Percentiles rank a stretch among this genome's conserved stretches.
These are phyloP conservation scores for Takifugu ocellatus DNA, from an alignment of 2,797 vertebrate species.

Conservation along the genomic window DNA sequence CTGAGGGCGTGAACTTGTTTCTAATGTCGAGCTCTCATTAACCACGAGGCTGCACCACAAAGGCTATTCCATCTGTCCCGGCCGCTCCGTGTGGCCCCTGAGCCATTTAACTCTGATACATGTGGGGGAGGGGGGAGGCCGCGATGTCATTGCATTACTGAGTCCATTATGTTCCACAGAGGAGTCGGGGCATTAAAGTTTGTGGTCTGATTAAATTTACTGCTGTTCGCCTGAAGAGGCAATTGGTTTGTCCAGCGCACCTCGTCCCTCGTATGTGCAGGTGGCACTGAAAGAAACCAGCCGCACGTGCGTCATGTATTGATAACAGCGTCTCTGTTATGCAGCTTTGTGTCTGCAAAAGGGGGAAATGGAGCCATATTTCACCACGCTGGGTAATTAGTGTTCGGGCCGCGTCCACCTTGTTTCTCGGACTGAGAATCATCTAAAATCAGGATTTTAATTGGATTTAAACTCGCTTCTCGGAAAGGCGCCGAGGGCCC, in stretches of 20 bases:
- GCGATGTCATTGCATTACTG: conserved; percentile 74
- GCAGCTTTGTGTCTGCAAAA: conserved; percentile 35
- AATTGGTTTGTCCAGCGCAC: conserved; percentile 69
- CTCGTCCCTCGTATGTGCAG: conserved; percentile 51
- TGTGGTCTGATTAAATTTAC: conserved; percentile 77
- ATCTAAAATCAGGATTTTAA: conserved; percentile 33
- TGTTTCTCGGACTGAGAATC: conserved; percentile 3
- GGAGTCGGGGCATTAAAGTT: conserved; percentile 66
- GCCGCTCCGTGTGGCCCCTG: conserved; percentile 56
- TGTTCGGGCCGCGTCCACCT: conserved; percentile 3
- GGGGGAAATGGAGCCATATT: conserved; percentile 26
- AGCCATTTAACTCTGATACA: conserved; percentile 69
- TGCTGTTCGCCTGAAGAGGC: conserved; percentile 66
- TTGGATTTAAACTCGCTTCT: conserved; percentile 19
- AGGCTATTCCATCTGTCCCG: conserved; percentile 65
- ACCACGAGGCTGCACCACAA: conserved; percentile 58
- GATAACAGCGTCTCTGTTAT: conserved; percentile 42
- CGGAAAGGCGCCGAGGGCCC: conserved; percentile 18
- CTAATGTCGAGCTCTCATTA: conserved; percentile 67
- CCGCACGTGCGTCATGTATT: conserved; percentile 60
- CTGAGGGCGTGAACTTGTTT: conserved; percentile 60
- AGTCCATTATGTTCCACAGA: conserved; percentile 69
- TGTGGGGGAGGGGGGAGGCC: conserved; percentile 62
- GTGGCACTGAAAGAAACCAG: conserved; percentile 58
- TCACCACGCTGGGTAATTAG: conserved; percentile 45